Conservation (phyloP, 2,888 invertebrate species). For the Phengaris alcon region DNA sequence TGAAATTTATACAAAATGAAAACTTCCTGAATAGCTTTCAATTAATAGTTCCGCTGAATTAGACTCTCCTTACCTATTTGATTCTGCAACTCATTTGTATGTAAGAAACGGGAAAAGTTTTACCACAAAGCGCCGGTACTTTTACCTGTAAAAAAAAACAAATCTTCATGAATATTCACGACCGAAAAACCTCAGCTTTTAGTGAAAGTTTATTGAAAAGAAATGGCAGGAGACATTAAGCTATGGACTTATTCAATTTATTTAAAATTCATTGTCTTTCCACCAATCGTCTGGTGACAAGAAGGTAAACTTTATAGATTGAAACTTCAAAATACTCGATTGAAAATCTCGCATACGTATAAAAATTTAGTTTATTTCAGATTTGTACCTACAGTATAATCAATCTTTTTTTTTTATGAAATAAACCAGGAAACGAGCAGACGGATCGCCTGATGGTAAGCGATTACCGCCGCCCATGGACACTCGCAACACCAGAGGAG, state of each 20-base stretch:
- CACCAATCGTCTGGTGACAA: neutral
- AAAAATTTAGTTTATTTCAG: no score
- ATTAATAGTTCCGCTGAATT: conserved; percentile 17
- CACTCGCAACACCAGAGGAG: no score
- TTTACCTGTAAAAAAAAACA: conserved; percentile 73
- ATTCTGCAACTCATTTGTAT: conserved; percentile 39
- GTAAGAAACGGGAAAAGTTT: conserved; percentile 52
- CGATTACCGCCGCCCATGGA: no score
- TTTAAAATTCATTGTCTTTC: conserved; percentile 1
- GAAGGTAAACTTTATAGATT: no score
- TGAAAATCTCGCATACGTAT: no score
- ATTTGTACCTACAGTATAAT: no score
- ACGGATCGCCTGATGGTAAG: no score
- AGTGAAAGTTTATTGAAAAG: conserved; percentile 71
- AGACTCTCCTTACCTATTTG: conserved; percentile 11
- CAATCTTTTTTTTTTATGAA: no score
- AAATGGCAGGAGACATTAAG: conserved; percentile 34
- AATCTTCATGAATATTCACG: conserved; percentile 75
- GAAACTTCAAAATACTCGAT: no score
- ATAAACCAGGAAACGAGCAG: no score
- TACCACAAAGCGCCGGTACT: conserved; percentile 56
- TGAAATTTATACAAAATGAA: neutral
- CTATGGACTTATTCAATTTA: conserved; percentile 12
- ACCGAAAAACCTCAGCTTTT: conserved; percentile 52
- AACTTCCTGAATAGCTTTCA: conserved; percentile 21